These are phyloP conservation scores for Charanyca ferruginea DNA, from an alignment of 2,888 invertebrate genomes.

Conservation along the genomic window DNA sequence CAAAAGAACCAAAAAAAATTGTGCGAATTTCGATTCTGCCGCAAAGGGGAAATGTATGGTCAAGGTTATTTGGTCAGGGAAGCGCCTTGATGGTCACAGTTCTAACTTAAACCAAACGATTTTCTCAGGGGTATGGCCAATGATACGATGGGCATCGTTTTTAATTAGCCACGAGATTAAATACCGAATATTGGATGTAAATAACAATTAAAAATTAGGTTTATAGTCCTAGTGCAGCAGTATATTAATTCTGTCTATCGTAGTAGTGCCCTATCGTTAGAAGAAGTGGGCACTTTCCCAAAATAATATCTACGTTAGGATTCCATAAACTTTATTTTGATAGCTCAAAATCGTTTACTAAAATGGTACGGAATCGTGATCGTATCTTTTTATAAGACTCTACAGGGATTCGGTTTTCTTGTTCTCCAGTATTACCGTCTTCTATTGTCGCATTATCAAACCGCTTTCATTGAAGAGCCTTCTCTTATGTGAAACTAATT, in stretches of 20 bases:
- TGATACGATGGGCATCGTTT: too few species aligned
- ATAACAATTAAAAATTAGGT: too few species aligned
- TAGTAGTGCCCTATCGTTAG: background rate
- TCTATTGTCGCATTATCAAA: slow-evolving; percentile 22
- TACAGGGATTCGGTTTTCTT: slow-evolving; percentile 38
- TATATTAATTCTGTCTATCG: background rate
- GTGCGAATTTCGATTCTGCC: too few species aligned
- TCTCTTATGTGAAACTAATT: slow-evolving; percentile 16
- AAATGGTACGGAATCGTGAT: slow-evolving; percentile 35
- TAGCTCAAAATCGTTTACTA: slow-evolving; percentile 32
- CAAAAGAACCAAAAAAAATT: too few species aligned
- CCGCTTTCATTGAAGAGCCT: slow-evolving; percentile 21
- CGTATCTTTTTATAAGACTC: slow-evolving; percentile 40
- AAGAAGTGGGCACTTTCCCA: background rate
- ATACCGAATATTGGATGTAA: too few species aligned
- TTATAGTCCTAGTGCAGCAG: too few species aligned
- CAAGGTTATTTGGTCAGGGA: too few species aligned
- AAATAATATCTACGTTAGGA: background rate
- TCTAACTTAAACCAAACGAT: too few species aligned
- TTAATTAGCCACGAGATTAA: too few species aligned
- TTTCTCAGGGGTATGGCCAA: too few species aligned
- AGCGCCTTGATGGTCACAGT: too few species aligned
- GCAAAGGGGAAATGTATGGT: too few species aligned
- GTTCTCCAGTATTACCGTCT: slow-evolving; percentile 26
- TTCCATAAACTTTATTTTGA: slow-evolving; percentile 33